Evolutionary conservation across 1,140 invertebrate species (phyloP), one percentile per base, ranked within the genome.

Genomic region (Samia ricini): DNA sequence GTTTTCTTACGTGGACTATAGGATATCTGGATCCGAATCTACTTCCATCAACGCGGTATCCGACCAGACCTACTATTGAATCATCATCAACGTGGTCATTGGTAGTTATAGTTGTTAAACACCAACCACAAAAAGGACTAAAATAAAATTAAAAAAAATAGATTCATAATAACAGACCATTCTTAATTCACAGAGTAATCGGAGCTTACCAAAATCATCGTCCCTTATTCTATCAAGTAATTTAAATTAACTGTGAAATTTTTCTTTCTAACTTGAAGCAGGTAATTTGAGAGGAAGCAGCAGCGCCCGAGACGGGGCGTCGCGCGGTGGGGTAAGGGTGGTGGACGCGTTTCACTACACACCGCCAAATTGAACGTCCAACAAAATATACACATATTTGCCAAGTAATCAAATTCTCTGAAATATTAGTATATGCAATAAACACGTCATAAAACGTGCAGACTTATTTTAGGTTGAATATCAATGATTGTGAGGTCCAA

Each of bases 221-320:
- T 1, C 1, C n/a, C 33, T 42, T 10, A 60, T 60, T 71, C 68
- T 67, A 65, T 68, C 60, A 68, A 71, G 60, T 65, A 58, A 66
- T 66, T 72, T 63, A 64, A 72, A 68, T 68, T 65, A 65, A 65
- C 63, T 72, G 63, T 68, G 63, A 72, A 68, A 72, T 63, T 63
- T 61, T 65, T 55, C 55, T 71, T 71, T 65, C 57, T 60, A 65
- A 68, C 58, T 33, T 64, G 59, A 56, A 62, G 21, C 62, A 64
- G 69, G 65, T 68, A 62, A 67, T 71, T 63, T 50, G 23, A 58
- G 48, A 56, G 52, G 68, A 58, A 12, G 18, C 24, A 56, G 20
- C 18, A 15, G 51, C 26, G n/a, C 29, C 23, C 2, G 22, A 55
- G 52, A 55, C 52, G 33, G 55, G 51, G 64, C 33, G 36, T n/a